Base-by-base conservation (phyloP, 37 sponge, comb jelly and placozoan genomes). In the Geodia barretti region DNA sequence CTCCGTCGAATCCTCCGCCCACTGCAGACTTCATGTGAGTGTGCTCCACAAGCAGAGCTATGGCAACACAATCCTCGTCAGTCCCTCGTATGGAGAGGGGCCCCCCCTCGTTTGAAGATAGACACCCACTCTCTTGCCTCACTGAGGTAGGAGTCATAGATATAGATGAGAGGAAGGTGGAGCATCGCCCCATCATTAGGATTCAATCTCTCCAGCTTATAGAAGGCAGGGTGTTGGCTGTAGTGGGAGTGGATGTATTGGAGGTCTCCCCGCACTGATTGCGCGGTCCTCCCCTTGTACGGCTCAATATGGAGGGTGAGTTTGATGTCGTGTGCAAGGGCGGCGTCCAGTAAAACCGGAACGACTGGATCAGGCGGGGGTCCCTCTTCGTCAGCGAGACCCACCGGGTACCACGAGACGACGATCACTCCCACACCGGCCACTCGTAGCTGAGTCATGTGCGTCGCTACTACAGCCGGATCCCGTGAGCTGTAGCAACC, bases 261-360 rank as follows among this genome's bases (percentile, higher is more conserved):
- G 24, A 95, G 34, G 66, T 95, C 88, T 11, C 75, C 64, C 33
- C 62, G 41, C 61, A 95, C 81, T 4, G 64, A 68, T 2, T 19
- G 30, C n/a, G 90, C 76, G 0, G 71, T 65, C 2, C 96, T 81
- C 5, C 47, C 79, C 35, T 82, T 62, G 79, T 95, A 93, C 0
- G 96, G 96, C 71, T 95, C 96, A 64, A 87, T 76, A 77, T 92
- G 96, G 2, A 95, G 21, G 71, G 93, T 81, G 3, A 95, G 75
- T 42, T 84, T 90, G 29, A 95, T 73, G 24, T 69, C 36, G 69
- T 90, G 78, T 62, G 64, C 65, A 23, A 79, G 68, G 20, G 94
- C 96, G 1, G 73, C 64, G 42, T 93, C 82, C 37, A 95, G 41
- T 9, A 95, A 62, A 4, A 63, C 31, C 0, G 91, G 88, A 8